Conservation (phyloP, 1,140 invertebrate genomes). For the Drosophila guanche region DNA sequence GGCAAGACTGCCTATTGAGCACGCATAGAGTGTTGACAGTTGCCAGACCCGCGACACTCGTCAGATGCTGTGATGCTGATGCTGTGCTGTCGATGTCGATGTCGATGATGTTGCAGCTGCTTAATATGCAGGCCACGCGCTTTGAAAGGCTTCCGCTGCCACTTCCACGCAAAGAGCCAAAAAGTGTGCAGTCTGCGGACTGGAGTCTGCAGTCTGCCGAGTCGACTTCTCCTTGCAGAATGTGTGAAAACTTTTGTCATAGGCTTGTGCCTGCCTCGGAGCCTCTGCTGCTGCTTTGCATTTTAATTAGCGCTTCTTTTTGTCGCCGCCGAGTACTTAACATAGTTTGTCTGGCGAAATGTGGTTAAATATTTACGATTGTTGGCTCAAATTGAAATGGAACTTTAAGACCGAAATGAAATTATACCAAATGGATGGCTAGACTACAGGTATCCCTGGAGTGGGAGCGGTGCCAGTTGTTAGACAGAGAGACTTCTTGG, state of each 20-base stretch:
- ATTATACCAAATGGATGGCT: constrained; percentile 54
- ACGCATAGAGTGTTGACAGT: constrained; percentile 59
- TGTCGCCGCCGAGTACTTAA: constrained; percentile 36
- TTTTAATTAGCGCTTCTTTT: constrained; percentile 66
- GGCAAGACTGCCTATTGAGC: constrained; percentile 57
- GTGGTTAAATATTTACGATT: constrained; percentile 71
- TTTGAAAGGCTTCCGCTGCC: constrained; percentile 18
- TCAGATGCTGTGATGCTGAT: constrained; percentile 28
- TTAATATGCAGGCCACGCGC: constrained; percentile 59
- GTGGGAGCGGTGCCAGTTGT: neutral
- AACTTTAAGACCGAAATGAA: constrained; percentile 71
- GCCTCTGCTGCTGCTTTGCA: constrained; percentile 56
- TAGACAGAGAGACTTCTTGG: constrained; percentile 63
- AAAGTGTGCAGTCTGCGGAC: constrained; percentile 46
- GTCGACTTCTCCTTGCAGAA: constrained; percentile 4
- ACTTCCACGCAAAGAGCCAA: constrained; percentile 13
- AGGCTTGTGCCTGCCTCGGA: constrained; percentile 12
- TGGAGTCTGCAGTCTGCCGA: too few species aligned
- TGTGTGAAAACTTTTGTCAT: constrained; percentile 55
- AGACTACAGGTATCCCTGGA: constrained; percentile 54
- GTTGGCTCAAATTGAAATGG: constrained; percentile 70
- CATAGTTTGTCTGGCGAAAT: constrained; percentile 59
- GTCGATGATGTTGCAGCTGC: constrained; percentile 11
- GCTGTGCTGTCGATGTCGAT: too few species aligned
- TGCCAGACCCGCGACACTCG: constrained; percentile 36